Conservation (phyloP, 2,113 vertebrate species). For the Oceanites oceanicus region DNA sequence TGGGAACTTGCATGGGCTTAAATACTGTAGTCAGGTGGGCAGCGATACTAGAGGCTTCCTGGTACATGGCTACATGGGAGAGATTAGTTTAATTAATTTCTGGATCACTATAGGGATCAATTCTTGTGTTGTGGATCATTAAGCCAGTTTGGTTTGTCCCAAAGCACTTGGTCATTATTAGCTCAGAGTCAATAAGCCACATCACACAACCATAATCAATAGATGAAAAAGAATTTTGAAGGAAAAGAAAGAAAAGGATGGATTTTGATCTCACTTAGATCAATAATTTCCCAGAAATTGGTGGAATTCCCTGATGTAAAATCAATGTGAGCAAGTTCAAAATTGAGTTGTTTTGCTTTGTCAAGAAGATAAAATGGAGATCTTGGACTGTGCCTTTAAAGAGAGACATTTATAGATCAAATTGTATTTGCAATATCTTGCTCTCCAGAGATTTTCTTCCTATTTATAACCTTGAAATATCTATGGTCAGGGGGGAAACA, state of each 20-base stretch:
- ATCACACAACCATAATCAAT: background rate
- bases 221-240: constrained; percentile 25
- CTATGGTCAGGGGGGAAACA: background rate
- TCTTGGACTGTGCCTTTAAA: background rate
- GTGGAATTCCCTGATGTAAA: constrained; percentile 56
- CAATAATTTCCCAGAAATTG: constrained; percentile 48
- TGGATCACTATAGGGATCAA: background rate
- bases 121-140: constrained; percentile 22
- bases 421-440: constrained; percentile 40
- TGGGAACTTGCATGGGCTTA: background rate
- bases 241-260: constrained; percentile 34
- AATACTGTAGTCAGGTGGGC: background rate
- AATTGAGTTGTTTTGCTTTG: constrained; percentile 60
- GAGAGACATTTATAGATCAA: constrained; percentile 28
- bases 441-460: constrained; percentile 3
- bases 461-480: constrained; percentile 33
- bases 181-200: constrained; percentile 25
- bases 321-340: constrained; percentile 45
- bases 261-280: constrained; percentile 1
- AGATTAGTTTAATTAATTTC: constrained; percentile 48
- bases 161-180: constrained; percentile 24
- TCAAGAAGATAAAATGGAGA: constrained; percentile 42
- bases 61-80: background rate
- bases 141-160: constrained; percentile 15
- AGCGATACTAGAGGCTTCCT: background rate